Conservation (phyloP, 2,888 invertebrate species). For the Tupiocoris notatus region DNA sequence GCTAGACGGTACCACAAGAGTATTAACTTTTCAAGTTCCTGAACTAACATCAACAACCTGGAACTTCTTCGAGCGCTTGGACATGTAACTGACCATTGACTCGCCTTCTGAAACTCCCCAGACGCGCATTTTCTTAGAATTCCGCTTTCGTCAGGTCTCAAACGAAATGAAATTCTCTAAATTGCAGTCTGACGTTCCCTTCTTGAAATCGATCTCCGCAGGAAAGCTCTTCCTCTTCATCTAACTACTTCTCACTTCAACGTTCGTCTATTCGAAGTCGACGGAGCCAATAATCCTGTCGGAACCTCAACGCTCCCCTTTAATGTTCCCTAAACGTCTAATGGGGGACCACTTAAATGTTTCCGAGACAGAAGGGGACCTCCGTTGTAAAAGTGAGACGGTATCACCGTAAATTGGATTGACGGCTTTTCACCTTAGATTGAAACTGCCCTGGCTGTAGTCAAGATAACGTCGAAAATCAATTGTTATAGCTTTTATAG, state of each 20-base stretch:
- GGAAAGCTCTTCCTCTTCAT: slow-evolving; percentile 3
- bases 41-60: not conserved
- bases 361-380: slow-evolving; percentile 1
- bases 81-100: slow-evolving; percentile 18
- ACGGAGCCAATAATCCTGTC: slow-evolving; percentile 17
- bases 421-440: slow-evolving; percentile 30
- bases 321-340: slow-evolving; percentile 27
- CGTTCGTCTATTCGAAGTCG: not conserved
- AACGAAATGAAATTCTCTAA: slow-evolving; percentile 39
- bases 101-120: not conserved
- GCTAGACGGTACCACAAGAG: not conserved
- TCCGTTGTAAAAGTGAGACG: slow-evolving; percentile 12
- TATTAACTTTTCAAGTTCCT: slow-evolving; percentile 7
- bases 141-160: slow-evolving; percentile 28
- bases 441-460: not conserved
- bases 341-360: slow-evolving; percentile 30
- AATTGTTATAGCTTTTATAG: not conserved
- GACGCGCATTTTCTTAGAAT: slow-evolving; percentile 19
- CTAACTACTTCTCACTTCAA: not conserved
- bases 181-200: slow-evolving; percentile 26
- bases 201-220: slow-evolving; percentile 9
- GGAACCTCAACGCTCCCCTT: not conserved
- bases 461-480: not conserved
- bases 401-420: slow-evolving; percentile 16
- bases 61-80: slow-evolving; percentile 17